Conservation (phyloP, 2,888 invertebrate genomes). For the Sinelater perroti region DNA sequence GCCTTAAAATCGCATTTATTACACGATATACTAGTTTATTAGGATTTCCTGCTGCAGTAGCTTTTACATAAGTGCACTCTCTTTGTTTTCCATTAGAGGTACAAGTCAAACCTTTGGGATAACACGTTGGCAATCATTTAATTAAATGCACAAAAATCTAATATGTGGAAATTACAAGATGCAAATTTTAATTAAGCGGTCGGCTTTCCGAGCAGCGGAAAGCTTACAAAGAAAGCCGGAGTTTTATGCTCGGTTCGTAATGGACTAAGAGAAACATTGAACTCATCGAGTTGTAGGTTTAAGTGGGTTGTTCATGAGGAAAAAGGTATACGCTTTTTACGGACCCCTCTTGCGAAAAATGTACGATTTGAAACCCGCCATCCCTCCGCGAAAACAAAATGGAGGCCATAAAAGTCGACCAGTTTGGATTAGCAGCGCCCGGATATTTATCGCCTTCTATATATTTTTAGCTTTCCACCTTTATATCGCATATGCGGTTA, state of each 20-base stretch:
- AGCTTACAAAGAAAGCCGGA: constrained; percentile 4
- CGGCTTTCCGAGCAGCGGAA: neutral
- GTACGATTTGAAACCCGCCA: constrained; percentile 13
- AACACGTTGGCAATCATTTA: too few relatives aligned
- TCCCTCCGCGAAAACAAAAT: constrained; percentile 35
- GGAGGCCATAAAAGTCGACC: constrained; percentile 42
- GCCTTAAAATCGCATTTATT: constrained; percentile 20
- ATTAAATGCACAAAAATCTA: too few relatives aligned
- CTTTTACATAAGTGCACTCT: too few relatives aligned
- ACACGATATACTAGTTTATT: too few relatives aligned
- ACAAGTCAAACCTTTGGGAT: too few relatives aligned
- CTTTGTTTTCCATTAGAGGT: too few relatives aligned
- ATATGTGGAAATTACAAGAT: neutral
- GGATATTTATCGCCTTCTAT: constrained; percentile 34
- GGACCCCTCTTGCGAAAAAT: constrained; percentile 24
- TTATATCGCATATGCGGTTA: constrained; percentile 48
- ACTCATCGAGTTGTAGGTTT: constrained; percentile 22
- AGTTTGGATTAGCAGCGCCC: constrained; percentile 45
- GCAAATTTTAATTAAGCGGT: constrained; percentile 7
- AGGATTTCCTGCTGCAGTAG: too few relatives aligned
- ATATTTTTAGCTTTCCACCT: constrained; percentile 49
- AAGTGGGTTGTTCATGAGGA: constrained; percentile 21
- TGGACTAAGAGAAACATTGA: constrained; percentile 14
- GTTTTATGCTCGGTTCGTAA: constrained; percentile 14
- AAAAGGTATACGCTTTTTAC: constrained; percentile 20